phyloP scores from a whole-genome alignment of 1,140 invertebrate genomes.

The Penaeus indicus region DNA sequence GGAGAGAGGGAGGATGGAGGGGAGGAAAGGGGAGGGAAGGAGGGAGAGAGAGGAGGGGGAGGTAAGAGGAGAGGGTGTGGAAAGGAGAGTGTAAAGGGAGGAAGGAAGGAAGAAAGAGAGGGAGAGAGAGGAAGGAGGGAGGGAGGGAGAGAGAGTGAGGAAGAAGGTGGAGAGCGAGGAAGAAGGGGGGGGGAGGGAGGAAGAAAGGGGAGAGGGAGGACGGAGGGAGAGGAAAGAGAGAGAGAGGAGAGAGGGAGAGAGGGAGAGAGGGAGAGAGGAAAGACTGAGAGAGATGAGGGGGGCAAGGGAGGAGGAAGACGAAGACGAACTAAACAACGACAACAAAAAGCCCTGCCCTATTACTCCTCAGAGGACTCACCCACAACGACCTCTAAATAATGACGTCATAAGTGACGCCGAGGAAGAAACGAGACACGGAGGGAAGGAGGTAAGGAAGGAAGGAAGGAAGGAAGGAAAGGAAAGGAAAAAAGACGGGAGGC shows the following conservation, averaged over 20 bases:
- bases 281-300: neutral
- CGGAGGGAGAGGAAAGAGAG: neutral
- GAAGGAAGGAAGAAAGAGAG: conserved; percentile 3
- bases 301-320: neutral
- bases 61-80: neutral
- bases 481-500: conserved; percentile 7
- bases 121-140: conserved; percentile 24
- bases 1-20: neutral
- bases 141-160: conserved; percentile 31
- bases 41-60: neutral
- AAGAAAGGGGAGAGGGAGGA: neutral
- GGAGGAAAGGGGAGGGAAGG: neutral
- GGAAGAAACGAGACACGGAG: neutral
- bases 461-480: conserved; percentile 21
- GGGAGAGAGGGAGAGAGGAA: neutral
- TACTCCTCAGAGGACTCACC: too few species aligned
- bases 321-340: too few species aligned
- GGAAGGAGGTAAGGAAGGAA: neutral
- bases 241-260: neutral
- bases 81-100: neutral
- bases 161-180: neutral
- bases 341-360: too few species aligned
- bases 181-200: neutral
- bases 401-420: too few species aligned
- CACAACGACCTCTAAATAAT: too few species aligned